phyloP scores from a whole-genome alignment of 2,113 vertebrate genomes.

The Alligator mississippiensis region DNA sequence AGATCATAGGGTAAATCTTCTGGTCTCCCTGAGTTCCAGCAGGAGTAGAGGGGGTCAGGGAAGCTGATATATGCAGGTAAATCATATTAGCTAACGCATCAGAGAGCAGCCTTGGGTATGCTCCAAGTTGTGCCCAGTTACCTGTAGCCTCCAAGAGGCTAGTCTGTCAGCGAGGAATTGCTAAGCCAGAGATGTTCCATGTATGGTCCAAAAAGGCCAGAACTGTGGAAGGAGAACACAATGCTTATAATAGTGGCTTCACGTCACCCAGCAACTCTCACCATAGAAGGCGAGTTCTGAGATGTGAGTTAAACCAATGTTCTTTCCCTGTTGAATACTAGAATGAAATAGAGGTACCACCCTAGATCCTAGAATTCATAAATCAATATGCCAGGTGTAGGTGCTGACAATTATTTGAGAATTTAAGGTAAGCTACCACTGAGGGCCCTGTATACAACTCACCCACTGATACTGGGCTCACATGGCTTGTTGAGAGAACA shows the following conservation, averaged over 20 bases:
- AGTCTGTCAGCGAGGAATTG: background rate
- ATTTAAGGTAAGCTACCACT: background rate
- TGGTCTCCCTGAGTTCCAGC: background rate
- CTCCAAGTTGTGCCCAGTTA: background rate
- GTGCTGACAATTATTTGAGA: background rate
- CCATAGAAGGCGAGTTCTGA: background rate
- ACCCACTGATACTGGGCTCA: background rate
- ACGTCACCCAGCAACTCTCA: background rate
- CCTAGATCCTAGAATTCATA: background rate
- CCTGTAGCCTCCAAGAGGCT: background rate
- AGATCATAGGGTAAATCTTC: background rate
- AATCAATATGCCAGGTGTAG: background rate
- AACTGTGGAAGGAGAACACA: background rate
- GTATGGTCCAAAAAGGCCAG: background rate
- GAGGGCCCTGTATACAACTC: background rate
- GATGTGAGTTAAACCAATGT: background rate
- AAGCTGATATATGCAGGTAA: background rate
- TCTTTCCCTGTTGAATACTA: background rate
- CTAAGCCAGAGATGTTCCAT: background rate
- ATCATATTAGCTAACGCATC: background rate
- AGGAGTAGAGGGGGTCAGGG: background rate
- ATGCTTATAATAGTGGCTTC: background rate
- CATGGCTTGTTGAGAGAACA: background rate
- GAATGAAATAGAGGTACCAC: background rate
- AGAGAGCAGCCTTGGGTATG: background rate